A percentile compares a stretch with the other conserved stretches of the same genome.
Evolutionary conservation across 2,888 invertebrate species (phyloP).

Genomic region (Mermis nigrescens): DNA sequence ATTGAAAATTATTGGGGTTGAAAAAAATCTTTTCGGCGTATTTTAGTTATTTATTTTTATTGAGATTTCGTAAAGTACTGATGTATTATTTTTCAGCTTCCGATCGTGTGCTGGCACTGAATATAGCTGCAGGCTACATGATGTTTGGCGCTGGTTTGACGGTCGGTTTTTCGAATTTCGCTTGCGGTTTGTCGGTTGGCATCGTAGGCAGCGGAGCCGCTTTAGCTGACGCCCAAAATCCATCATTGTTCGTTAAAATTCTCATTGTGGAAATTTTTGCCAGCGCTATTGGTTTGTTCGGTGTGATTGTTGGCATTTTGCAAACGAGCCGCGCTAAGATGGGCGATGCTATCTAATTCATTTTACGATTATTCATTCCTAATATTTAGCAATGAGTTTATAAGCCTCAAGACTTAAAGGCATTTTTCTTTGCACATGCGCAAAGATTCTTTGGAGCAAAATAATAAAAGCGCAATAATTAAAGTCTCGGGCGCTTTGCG

Average conservation of each 20-base stretch:
- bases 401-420: no score
- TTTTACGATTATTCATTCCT: no score
- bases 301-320: constrained; percentile 75
- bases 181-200: constrained; percentile 83
- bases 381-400: no score
- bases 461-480: no score
- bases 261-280: constrained; percentile 94
- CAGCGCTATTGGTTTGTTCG: constrained; percentile 90
- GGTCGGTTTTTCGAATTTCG: constrained; percentile 79
- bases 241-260: constrained; percentile 82
- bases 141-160: constrained; percentile 85
- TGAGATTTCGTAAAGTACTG: no score
- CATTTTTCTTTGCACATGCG: no score
- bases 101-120: neutral
- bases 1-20: no score
- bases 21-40: no score
- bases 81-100: no score
- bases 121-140: constrained; percentile 51
- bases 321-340: constrained; percentile 4
- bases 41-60: no score
- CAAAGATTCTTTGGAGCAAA: no score
- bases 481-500: no score
- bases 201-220: constrained; percentile 90
- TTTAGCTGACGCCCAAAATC: constrained; percentile 82
- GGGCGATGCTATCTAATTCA: neutral